Percentiles rank a stretch among this genome's conserved stretches.
Conservation (phyloP, 1,140 invertebrate species). For the Brachionus sp. region DNA sequence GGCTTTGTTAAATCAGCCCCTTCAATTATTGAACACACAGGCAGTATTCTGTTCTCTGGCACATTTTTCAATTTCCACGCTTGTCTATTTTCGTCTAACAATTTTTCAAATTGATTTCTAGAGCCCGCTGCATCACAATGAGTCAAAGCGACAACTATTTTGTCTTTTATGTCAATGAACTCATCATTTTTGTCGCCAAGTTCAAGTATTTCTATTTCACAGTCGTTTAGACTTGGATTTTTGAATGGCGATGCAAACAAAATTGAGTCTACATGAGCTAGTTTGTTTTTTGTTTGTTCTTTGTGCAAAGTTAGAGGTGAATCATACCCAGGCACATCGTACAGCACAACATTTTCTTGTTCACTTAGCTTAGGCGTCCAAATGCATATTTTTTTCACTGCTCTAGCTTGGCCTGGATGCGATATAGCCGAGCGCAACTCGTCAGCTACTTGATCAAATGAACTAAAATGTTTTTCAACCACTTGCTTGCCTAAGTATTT, state of each 20-base stretch:
- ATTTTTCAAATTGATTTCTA: neutral
- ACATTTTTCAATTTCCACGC: neutral
- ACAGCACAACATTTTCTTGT: neutral
- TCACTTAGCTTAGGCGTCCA: neutral
- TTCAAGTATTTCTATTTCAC: slow-evolving; percentile 12
- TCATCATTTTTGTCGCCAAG: neutral
- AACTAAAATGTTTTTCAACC: neutral
- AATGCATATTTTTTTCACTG: neutral
- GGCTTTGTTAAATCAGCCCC: neutral
- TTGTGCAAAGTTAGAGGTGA: slow-evolving; percentile 7
- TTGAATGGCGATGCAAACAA: neutral
- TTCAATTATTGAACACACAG: slow-evolving; percentile 13
- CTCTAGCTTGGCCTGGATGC: neutral
- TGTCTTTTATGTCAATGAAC: neutral
- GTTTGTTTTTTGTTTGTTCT: slow-evolving; percentile 10
- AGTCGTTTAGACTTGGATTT: neutral
- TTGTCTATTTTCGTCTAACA: neutral
- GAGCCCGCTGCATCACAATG: neutral
- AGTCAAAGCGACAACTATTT: neutral
- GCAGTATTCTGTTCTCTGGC: neutral
- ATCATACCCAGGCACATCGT: slow-evolving; percentile 24
- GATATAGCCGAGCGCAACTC: neutral
- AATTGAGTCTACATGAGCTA: neutral
- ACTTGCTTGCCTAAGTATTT: neutral
- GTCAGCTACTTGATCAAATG: neutral